Evolutionary conservation across 2,797 vertebrate species (phyloP).

Genomic region (Gymnothorax javanicus): DNA sequence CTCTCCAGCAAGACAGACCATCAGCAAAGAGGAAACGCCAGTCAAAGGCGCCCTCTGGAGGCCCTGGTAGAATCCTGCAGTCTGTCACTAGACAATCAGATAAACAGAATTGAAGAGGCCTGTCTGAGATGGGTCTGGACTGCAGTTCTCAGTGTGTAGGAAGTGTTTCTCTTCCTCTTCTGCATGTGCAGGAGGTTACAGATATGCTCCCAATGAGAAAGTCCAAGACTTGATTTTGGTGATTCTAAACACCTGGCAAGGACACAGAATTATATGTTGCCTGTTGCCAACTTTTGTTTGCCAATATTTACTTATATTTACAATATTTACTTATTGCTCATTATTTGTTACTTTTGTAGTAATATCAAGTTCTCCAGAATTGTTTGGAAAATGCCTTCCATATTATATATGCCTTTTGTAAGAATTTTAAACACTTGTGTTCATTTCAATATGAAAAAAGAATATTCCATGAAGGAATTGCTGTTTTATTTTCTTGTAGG

Average conservation of each 20-base stretch:
- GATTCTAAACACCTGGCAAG: neutral
- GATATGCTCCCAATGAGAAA: conserved; percentile 1
- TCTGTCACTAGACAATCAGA: conserved; percentile 2
- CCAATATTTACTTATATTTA: too few species aligned
- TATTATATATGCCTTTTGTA: neutral
- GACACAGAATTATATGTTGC: neutral
- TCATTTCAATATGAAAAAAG: neutral
- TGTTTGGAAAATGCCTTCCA: neutral
- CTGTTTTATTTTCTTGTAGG: neutral
- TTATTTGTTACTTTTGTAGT: neutral
- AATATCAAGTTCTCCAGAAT: neutral
- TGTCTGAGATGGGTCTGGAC: conserved; percentile 19
- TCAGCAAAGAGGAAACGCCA: conserved; percentile 48
- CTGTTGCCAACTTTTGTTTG: too few species aligned
- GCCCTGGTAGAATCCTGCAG: conserved; percentile 30
- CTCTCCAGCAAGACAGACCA: conserved; percentile 39
- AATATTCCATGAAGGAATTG: neutral
- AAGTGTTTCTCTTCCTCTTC: conserved; percentile 25
- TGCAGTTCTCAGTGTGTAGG: conserved; percentile 29
- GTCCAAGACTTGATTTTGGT: neutral
- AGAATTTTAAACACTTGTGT: neutral
- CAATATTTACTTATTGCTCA: neutral
- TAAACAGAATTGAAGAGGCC: conserved; percentile 6
- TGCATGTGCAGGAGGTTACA: conserved; percentile 28
- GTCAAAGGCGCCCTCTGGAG: conserved; percentile 40